Base-by-base conservation (phyloP, 1,140 invertebrate species). In the Ostrea edulis region DNA sequence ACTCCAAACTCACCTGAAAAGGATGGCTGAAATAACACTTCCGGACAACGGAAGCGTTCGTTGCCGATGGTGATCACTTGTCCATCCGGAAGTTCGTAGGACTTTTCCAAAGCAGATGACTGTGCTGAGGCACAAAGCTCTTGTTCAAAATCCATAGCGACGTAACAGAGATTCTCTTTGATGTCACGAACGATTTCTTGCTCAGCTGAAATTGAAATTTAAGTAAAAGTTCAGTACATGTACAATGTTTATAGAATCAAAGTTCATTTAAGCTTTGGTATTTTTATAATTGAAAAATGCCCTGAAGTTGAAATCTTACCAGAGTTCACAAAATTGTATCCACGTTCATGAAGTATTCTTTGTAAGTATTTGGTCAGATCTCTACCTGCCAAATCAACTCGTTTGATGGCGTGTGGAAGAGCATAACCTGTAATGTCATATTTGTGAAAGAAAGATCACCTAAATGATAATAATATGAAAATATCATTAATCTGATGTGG, bases 281-380 rank as follows among this genome's bases (percentile, higher is more conserved):
- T 12, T 4, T 17, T 58, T n/a, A 82, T 5, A 82, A 51, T 44
- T 20, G 8, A 44, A 51, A 9, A 2, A 22, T 52, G 77, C 20
- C 8, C 20, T 8, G 11, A 52, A 22, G 11, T 22, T 86, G 20
- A 53, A 85, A 29, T 53, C 85, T 91, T 87, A 84, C 90, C 88
- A 29, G 95, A 98, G 95, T 98, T 98, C 17, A 97, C 98, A 97
- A 99, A 99, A 22, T 97, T 97, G 96, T 98, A 99, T 92, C 98
- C 98, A 95, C 98, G 98, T 96, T 99, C 98, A 92, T 97, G 98
- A 91, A 99, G 96, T 95, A 98, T 91, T 96, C 98, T 98, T 97
- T 98, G 98, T 94, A 99, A 96, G 96, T 98, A 99, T 95, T 98
- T 97, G 92, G 98, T 99, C 93, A 99, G 96, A 95, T 99, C 98